phyloP scores from a whole-genome alignment of 1,140 invertebrate species.

The Sitobion miscanthi region DNA sequence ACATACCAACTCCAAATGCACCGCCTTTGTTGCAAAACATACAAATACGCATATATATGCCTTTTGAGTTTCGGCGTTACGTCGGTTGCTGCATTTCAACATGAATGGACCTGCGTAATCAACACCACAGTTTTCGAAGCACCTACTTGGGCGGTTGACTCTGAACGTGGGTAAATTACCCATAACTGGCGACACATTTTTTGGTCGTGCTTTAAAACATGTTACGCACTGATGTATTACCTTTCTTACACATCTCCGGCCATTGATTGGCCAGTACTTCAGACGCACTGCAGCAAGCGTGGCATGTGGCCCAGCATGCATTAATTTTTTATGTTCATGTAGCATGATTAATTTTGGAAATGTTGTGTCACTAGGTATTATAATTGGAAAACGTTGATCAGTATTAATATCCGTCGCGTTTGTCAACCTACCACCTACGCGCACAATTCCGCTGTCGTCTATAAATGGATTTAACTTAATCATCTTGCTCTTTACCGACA shows the following conservation, averaged over 20 bases:
- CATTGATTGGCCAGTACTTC: conserved; percentile 44
- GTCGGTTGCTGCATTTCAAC: too few relatives aligned
- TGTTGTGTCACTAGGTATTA: background rate
- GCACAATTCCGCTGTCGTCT: background rate
- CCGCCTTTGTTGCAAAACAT: too few relatives aligned
- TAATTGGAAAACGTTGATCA: background rate
- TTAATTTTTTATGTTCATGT: conserved; percentile 38
- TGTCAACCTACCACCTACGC: background rate
- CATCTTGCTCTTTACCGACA: background rate
- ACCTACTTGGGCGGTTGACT: too few relatives aligned
- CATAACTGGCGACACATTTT: too few relatives aligned
- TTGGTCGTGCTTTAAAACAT: conserved; percentile 17
- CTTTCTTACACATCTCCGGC: background rate
- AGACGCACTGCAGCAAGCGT: background rate
- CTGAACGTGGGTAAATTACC: too few relatives aligned
- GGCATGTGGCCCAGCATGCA: conserved; percentile 31
- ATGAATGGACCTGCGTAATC: too few relatives aligned
- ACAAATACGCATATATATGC: too few relatives aligned
- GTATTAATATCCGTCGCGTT: background rate
- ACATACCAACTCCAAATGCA: too few relatives aligned
- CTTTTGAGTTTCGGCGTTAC: too few relatives aligned
- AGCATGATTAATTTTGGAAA: conserved; percentile 33
- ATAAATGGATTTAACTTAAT: background rate
- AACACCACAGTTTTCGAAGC: too few relatives aligned
- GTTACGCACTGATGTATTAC: conserved; percentile 29